Evolutionary conservation across 2,888 invertebrate genomes (phyloP), one percentile per base, ranked within the genome.

Genomic region (Caenorhabditis angaria): DNA sequence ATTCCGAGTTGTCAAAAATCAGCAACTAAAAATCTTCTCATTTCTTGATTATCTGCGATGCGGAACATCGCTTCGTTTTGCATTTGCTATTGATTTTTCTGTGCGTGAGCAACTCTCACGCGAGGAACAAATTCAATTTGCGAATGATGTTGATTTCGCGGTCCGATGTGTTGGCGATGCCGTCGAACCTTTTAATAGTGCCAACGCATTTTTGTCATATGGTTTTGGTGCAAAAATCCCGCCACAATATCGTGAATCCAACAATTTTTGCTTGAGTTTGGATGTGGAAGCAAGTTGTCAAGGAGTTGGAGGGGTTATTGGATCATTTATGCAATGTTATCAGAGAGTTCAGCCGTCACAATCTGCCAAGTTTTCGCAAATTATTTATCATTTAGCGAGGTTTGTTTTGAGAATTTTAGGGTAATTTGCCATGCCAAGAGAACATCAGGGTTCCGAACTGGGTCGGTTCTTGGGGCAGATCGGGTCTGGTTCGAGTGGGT

Each of bases 191-290:
- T 82, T 77, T 61, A 78, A 80, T 56, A 50, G 78, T 27, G 47
- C 78, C 24, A 83, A 76, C 60, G 67, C 78, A 0, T 82, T 76
- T 62, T 65, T 80, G 20, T 78, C 80, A 3, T 83, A 83, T 58
- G 83, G 83, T 25, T 83, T 83, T 35, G 83, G 82, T 18, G 83
- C 83, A 22, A 83, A 83, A 59, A 79, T 83, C 24, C 83, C 83
- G 3, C 83, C 83, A n/a, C 78, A 77, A 20, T 82, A 71, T 53
- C 61, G 83, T 10, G 83, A 83, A 27, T 82, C 81, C 6, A 83
- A 83, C 55, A 83, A 83, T 61, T 83, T 83, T 47, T 83, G 83
- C 48, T 48, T 82, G 71, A 77, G 72, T 20, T 57, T 82, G 57
- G 83, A 83, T 59, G 82, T 80, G 1, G 83, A 82, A 27, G 83